Evolutionary conservation across 30 jellyfish, hydroid and myxozoan genomes (phyloP).

Genomic region (Clytia hemisphaerica): DNA sequence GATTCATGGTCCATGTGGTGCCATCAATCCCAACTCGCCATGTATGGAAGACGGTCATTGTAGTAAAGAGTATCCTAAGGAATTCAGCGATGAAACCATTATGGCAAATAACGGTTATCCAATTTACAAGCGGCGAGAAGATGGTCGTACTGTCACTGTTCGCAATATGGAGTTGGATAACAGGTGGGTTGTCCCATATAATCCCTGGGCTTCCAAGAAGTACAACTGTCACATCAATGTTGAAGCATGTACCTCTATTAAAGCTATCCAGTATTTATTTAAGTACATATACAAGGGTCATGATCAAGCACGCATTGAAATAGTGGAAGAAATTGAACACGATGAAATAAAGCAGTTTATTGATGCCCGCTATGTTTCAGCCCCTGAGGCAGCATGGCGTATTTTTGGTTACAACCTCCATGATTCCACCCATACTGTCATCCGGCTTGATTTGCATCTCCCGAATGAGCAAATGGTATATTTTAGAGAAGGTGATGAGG

Average conservation of each 20-base stretch:
- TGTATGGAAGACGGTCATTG: too few species aligned
- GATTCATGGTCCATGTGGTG: too few species aligned
- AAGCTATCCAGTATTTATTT: conserved; percentile 30
- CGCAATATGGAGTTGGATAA: conserved; percentile 26
- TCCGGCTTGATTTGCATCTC: conserved; percentile 45
- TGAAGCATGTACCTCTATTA: conserved; percentile 36
- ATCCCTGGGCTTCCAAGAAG: conserved; percentile 26
- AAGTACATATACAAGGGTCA: too few species aligned
- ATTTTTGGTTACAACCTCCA: conserved; percentile 18
- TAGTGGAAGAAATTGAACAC: too few species aligned
- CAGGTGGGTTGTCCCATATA: conserved; percentile 62
- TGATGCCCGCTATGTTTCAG: conserved; percentile 40
- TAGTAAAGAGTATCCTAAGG: too few species aligned
- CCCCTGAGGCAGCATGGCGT: conserved; percentile 62
- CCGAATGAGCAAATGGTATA: conserved; percentile 46
- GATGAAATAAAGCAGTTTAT: too few species aligned
- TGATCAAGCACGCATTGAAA: too few species aligned
- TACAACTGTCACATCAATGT: conserved; percentile 45
- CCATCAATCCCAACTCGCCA: too few species aligned
- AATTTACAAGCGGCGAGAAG: conserved; percentile 41
- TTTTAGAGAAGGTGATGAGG: conserved; percentile 26
- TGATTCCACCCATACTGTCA: conserved; percentile 29
- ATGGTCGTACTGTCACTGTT: conserved; percentile 14
- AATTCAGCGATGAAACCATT: conserved; percentile 7
- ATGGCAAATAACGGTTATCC: conserved; percentile 51